Percentiles rank a stretch among this genome's conserved stretches.
Conservation (phyloP, 2,797 vertebrate species). For the Astyanax mexicanus region DNA sequence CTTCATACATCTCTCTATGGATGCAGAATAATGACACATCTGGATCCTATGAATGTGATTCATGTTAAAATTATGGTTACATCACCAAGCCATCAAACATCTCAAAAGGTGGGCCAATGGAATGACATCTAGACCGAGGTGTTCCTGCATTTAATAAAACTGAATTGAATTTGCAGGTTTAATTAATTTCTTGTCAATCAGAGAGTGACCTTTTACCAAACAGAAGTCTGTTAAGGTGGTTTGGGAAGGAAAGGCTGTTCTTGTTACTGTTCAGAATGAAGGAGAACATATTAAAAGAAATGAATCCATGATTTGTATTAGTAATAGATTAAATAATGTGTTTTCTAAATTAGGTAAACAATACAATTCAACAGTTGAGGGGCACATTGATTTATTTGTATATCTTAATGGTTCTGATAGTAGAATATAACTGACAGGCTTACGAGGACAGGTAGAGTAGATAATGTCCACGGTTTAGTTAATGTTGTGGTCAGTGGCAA, state of each 20-base stretch:
- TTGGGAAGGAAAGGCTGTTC: no score
- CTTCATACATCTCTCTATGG: background rate
- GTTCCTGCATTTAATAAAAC: constrained; percentile 24
- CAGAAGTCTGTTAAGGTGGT: background rate
- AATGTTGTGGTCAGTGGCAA: no score
- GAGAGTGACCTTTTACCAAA: constrained; percentile 26
- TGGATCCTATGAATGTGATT: background rate
- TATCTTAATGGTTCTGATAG: no score
- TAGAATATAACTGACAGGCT: no score
- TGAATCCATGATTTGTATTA: background rate
- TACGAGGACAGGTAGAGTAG: no score
- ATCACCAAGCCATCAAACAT: constrained; percentile 9
- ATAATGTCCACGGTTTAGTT: no score
- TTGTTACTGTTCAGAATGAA: no score
- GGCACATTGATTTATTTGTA: no score
- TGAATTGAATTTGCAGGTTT: constrained; percentile 1
- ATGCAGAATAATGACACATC: background rate
- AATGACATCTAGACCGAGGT: background rate
- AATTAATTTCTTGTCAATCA: constrained; percentile 32
- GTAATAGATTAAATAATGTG: no score
- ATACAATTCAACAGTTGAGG: no score
- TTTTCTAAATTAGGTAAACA: no score
- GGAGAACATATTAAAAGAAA: background rate
- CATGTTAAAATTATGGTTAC: constrained; percentile 32
- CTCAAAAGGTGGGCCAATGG: background rate